Conservation (phyloP, 1,140 invertebrate genomes). For the Thrips palmi region DNA sequence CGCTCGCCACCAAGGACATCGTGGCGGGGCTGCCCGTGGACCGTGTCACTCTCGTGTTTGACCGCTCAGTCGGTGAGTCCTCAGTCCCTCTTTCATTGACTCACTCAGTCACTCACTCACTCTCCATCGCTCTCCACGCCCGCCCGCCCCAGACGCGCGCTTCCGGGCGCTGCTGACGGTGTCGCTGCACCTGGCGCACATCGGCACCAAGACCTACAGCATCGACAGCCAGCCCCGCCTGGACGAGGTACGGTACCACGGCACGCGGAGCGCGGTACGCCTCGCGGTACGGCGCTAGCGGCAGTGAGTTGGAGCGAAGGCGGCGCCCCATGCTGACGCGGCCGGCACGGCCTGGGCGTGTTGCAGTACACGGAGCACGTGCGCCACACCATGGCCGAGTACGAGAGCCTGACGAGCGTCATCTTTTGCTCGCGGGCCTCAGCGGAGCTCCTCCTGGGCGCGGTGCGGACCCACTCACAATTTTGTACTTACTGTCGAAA, state of each 20-base stretch:
- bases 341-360: too few relatives aligned
- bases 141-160: neutral
- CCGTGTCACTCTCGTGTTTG: constrained; percentile 7
- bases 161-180: constrained; percentile 1
- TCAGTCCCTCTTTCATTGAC: too few relatives aligned
- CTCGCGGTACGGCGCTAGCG: too few relatives aligned
- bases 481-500: neutral
- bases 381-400: neutral
- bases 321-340: too few relatives aligned
- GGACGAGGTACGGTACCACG: neutral
- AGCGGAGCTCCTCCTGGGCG: too few relatives aligned
- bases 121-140: neutral
- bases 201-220: constrained; percentile 1
- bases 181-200: constrained; percentile 4
- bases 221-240: constrained; percentile 1
- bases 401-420: neutral
- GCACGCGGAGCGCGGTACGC: too few relatives aligned
- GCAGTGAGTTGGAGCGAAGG: too few relatives aligned
- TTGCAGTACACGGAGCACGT: too few relatives aligned
- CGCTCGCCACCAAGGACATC: constrained; percentile 7
- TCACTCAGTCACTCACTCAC: neutral
- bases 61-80: constrained; percentile 8
- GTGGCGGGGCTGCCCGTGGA: constrained; percentile 4
- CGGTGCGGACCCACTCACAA: too few relatives aligned
- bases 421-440: constrained; percentile 1